Percentiles rank a stretch among this genome's conserved stretches.
Conservation (phyloP, 2,113 vertebrate genomes). For the Notarius quadriscutis region DNA sequence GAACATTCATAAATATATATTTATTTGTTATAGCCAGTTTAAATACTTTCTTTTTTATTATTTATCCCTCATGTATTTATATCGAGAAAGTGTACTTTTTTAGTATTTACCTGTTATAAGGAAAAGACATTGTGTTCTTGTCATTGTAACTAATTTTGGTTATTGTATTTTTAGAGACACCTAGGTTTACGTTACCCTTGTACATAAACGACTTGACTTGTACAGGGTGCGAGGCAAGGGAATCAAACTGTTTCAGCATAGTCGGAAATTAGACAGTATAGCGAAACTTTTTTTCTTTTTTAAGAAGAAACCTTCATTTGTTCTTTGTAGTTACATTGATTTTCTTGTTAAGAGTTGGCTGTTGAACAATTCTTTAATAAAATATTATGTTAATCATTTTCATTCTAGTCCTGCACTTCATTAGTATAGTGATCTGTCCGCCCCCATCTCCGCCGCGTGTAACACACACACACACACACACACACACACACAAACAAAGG, state of each 20-base stretch:
- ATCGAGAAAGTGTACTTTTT: constrained; percentile 91
- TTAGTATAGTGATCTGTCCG: constrained; percentile 8
- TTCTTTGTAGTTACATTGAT: constrained; percentile 91
- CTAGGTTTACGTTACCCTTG: constrained; percentile 93
- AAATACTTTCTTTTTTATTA: constrained; percentile 93
- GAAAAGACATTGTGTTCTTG: constrained; percentile 89
- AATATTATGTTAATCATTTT: constrained; percentile 91
- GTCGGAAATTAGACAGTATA: constrained; percentile 90
- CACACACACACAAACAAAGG: constrained; percentile 25
- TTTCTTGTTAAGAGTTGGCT: constrained; percentile 91
- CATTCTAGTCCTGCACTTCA: constrained; percentile 70
- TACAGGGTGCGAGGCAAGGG: constrained; percentile 86
- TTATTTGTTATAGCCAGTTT: constrained; percentile 99
- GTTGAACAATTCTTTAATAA: constrained; percentile 97
- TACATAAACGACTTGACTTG: constrained; percentile 94
- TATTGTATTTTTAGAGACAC: constrained; percentile 91
- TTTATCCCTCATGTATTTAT: constrained; percentile 99
- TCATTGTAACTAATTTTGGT: constrained; percentile 96
- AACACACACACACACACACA: constrained; percentile 35
- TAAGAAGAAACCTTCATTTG: constrained; percentile 80
- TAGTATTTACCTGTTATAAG: constrained; percentile 92
- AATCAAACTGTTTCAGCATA: constrained; percentile 83
- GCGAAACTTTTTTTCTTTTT: constrained; percentile 72
- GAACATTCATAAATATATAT: constrained; percentile 99
- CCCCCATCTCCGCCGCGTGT: not conserved